These are phyloP conservation scores for Choloepus didactylus DNA, from an alignment of 2,797 vertebrate genomes.

Conservation along the genomic window DNA sequence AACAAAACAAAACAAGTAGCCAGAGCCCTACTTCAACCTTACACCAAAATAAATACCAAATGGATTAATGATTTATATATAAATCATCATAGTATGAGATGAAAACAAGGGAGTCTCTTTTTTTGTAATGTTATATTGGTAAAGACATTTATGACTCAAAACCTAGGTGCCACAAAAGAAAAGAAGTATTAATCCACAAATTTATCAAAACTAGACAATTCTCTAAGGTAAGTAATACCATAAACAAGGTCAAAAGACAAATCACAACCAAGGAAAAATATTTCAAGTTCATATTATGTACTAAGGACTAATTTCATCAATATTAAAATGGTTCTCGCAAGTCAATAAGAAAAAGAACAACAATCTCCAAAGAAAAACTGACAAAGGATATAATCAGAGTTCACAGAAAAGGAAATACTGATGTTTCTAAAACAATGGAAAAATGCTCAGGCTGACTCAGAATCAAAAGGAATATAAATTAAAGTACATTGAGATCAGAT, in stretches of 20 bases:
- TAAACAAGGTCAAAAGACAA: conserved; percentile 33
- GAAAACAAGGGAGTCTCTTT: conserved; percentile 22
- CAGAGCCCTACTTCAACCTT: neutral
- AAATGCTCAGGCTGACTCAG: neutral
- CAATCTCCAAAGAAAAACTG: neutral
- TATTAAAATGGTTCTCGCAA: neutral
- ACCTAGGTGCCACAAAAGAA: neutral
- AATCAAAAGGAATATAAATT: conserved; percentile 19
- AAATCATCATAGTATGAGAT: neutral
- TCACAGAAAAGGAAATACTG: conserved; percentile 8
- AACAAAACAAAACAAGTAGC: neutral
- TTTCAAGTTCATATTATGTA: conserved; percentile 10
- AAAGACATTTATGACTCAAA: conserved; percentile 6
- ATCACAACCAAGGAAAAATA: conserved; percentile 4
- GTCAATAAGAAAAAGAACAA: conserved; percentile 38
- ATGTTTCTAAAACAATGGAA: neutral
- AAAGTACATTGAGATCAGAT: neutral
- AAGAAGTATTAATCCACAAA: neutral
- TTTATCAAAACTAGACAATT: conserved; percentile 60
- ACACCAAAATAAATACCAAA: neutral
- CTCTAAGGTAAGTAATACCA: neutral
- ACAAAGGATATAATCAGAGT: neutral
- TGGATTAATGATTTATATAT: neutral
- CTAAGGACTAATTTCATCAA: conserved; percentile 2
- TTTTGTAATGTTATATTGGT: neutral